These are phyloP conservation scores for Turnix velox DNA, from an alignment of 2,113 vertebrate species.

Conservation along the genomic window DNA sequence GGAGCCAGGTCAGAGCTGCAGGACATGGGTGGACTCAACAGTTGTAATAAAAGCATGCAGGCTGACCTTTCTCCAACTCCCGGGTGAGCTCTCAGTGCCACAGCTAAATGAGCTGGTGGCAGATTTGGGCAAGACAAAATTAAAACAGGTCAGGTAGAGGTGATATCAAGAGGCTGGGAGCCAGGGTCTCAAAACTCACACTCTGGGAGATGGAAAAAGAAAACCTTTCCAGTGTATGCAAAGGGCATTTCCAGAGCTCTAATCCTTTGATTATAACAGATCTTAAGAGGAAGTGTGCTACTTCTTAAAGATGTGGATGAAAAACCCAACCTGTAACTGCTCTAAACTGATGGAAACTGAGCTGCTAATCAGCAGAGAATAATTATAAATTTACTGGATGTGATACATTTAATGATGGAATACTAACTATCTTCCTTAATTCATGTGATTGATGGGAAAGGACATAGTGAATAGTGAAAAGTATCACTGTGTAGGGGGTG, in stretches of 20 bases:
- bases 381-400: conserved; percentile 35
- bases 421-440: conserved; percentile 24
- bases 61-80: not conserved
- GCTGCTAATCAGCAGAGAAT: conserved; percentile 38
- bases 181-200: not conserved
- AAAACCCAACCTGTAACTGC: not conserved
- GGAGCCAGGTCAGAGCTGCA: not conserved
- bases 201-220: not conserved
- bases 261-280: conserved; percentile 41
- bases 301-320: not conserved
- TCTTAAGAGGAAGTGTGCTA: conserved; percentile 19
- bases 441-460: not conserved
- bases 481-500: not conserved
- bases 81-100: not conserved
- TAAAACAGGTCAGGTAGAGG: conserved; percentile 31
- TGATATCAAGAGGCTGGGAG: not conserved
- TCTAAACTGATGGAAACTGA: not conserved
- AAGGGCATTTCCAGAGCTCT: conserved; percentile 27
- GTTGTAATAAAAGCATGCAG: not conserved
- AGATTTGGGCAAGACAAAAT: not conserved
- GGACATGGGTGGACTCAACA: not conserved
- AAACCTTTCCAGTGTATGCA: not conserved
- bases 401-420: conserved; percentile 15
- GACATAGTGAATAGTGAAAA: not conserved
- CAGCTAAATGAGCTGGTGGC: not conserved